Conservation (phyloP, 1,140 invertebrate genomes). For the Cyrtorhinus lividipennis region DNA sequence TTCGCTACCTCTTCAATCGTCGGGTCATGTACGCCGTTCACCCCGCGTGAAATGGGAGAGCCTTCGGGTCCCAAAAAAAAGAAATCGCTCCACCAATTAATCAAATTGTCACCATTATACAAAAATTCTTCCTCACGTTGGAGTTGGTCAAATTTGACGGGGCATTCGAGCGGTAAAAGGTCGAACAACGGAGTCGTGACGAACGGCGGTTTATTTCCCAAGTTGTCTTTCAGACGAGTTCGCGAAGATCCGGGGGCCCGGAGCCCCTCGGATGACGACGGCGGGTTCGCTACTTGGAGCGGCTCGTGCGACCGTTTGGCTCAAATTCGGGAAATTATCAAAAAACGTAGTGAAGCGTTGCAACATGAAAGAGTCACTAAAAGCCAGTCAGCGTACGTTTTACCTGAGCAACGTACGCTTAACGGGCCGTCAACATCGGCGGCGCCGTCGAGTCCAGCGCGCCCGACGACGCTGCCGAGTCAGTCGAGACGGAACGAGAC, state of each 20-base stretch:
- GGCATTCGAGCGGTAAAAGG: background rate
- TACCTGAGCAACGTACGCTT: slow-evolving; percentile 22
- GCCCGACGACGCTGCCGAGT: slow-evolving; percentile 28
- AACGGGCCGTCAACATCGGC: slow-evolving; percentile 19
- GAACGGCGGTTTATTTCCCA: slow-evolving; percentile 8
- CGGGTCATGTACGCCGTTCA: slow-evolving; percentile 26
- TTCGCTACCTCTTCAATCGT: slow-evolving; percentile 24
- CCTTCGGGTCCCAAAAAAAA: slow-evolving; percentile 29
- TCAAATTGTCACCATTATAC: slow-evolving; percentile 31
- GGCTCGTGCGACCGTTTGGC: slow-evolving; percentile 19
- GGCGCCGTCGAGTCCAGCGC: slow-evolving; percentile 19
- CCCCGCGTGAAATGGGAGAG: slow-evolving; percentile 28
- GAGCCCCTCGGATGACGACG: slow-evolving; percentile 22
- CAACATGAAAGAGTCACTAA: slow-evolving; percentile 17
- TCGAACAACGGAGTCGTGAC: background rate
- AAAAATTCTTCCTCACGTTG: slow-evolving; percentile 32
- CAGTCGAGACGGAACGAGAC: slow-evolving; percentile 26
- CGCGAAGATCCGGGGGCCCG: slow-evolving; percentile 20
- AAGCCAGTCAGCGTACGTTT: slow-evolving; percentile 18
- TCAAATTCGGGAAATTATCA: slow-evolving; percentile 31
- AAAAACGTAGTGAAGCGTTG: slow-evolving; percentile 15
- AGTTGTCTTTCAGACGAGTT: slow-evolving; percentile 19
- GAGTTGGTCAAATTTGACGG: slow-evolving; percentile 30
- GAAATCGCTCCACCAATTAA: slow-evolving; percentile 30
- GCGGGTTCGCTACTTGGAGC: slow-evolving; percentile 21